Base-by-base conservation (phyloP, 2,797 vertebrate genomes). In the Salarias fasciatus region DNA sequence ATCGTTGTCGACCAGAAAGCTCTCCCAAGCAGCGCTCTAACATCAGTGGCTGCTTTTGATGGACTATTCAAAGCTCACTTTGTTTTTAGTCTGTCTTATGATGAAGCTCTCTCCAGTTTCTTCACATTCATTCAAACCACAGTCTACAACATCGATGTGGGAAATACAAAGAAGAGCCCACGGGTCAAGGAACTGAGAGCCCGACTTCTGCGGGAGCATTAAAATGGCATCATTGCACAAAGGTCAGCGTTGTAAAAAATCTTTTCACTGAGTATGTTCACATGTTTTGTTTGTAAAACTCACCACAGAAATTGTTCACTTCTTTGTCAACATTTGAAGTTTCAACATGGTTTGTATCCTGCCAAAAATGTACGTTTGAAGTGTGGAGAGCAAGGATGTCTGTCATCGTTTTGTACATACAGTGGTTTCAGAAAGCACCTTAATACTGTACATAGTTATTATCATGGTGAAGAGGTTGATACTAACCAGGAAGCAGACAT, bases 1-100 rank as follows among this genome's bases (percentile, higher is more conserved):
- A 57, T 76, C 12, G 2, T 68, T 11, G 35, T 67, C 1, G 77
- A 68, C 45, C 40, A 66, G 10, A 82, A 69, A 29, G 7, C 61
- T 18, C 38, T 82, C 28, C 82, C 58, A 43, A 63, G 66, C 51
- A 54, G 60, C 1, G 2, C 61, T 38, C 18, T 44, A 28, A 77
- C 66, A 41, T 43, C 54, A 1, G 50, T 66, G 10, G 78, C 75
- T 41, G 76, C 69, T 30, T 72, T 53, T 71, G 56, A 82, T 63
- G 60, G n/a, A n/a, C n/a, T n/a, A n/a, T n/a, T n/a, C n/a, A n/a
- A n/a, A n/a, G n/a, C n/a, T n/a, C n/a, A n/a, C n/a, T n/a, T n/a
- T n/a, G n/a, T n/a, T n/a, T n/a, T n/a, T n/a, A n/a, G n/a, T n/a
- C n/a, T n/a, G n/a, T n/a, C n/a, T n/a, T n/a, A n/a, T n/a, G n/a